phyloP scores from a whole-genome alignment of 2,888 invertebrate species.

The Sinelater perroti region DNA sequence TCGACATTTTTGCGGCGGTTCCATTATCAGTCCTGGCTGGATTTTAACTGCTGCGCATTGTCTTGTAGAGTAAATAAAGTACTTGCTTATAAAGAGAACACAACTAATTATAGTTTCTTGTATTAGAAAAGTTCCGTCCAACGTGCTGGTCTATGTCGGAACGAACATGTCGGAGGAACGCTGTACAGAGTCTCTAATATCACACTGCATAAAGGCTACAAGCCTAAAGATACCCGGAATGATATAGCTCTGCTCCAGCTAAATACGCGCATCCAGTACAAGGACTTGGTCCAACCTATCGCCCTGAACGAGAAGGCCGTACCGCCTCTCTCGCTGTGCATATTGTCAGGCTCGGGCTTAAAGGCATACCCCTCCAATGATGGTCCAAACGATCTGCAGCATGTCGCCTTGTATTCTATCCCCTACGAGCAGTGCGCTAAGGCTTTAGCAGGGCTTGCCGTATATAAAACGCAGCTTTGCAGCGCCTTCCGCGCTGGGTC shows the following conservation, averaged over 20 bases:
- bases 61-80: slow-evolving; percentile 5
- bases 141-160: slow-evolving; percentile 58
- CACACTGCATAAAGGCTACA: slow-evolving; percentile 60
- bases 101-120: not conserved
- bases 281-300: not conserved
- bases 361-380: slow-evolving; percentile 62
- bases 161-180: slow-evolving; percentile 61
- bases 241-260: slow-evolving; percentile 40
- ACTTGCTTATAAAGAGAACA: no score
- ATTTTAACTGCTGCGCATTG: slow-evolving; percentile 43
- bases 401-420: slow-evolving; percentile 37
- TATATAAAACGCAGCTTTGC: not conserved
- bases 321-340: slow-evolving; percentile 7
- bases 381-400: slow-evolving; percentile 65
- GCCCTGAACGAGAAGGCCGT: no score
- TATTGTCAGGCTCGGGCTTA: slow-evolving; percentile 34
- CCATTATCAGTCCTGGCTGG: slow-evolving; percentile 47
- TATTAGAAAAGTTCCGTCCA: not conserved
- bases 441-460: not conserved
- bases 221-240: slow-evolving; percentile 44
- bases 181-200: slow-evolving; percentile 57
- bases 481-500: not conserved
- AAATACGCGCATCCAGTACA: slow-evolving; percentile 5
- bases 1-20: no score
- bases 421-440: not conserved